Evolutionary conservation across 2,113 vertebrate species (phyloP).

Genomic region (Python bivittatus): DNA sequence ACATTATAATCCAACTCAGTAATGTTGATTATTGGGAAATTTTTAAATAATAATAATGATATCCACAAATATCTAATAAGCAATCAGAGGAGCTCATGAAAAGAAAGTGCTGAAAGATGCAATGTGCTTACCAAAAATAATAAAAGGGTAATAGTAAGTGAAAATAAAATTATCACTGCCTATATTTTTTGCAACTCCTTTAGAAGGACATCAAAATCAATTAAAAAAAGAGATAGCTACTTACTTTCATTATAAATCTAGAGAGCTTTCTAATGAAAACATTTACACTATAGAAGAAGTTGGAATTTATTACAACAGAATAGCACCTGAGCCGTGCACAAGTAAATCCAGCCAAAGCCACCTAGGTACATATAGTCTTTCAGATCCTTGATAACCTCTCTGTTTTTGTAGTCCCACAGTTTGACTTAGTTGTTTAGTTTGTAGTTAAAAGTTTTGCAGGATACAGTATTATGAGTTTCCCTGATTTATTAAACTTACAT

Average conservation of each 20-base stretch:
- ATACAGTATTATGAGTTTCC: background rate
- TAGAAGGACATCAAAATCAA: background rate
- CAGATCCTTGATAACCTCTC: background rate
- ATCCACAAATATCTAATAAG: background rate
- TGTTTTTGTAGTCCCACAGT: background rate
- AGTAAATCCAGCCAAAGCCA: background rate
- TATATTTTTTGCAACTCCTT: background rate
- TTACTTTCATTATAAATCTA: background rate
- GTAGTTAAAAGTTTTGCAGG: background rate
- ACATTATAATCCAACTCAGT: background rate
- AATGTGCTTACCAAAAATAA: background rate
- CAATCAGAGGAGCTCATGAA: background rate
- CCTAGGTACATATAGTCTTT: background rate
- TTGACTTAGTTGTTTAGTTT: background rate
- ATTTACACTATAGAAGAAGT: background rate
- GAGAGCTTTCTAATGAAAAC: background rate
- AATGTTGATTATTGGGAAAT: background rate
- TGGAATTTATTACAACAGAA: background rate
- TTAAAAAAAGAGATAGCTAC: background rate
- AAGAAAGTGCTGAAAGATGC: background rate
- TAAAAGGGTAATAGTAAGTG: too few relatives aligned
- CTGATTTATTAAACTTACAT: background rate
- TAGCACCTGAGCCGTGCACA: too few relatives aligned
- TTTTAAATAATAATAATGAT: background rate
- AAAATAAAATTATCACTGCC: background rate